Conservation (phyloP, 2,113 vertebrate genomes). For the Xerus inauris region DNA sequence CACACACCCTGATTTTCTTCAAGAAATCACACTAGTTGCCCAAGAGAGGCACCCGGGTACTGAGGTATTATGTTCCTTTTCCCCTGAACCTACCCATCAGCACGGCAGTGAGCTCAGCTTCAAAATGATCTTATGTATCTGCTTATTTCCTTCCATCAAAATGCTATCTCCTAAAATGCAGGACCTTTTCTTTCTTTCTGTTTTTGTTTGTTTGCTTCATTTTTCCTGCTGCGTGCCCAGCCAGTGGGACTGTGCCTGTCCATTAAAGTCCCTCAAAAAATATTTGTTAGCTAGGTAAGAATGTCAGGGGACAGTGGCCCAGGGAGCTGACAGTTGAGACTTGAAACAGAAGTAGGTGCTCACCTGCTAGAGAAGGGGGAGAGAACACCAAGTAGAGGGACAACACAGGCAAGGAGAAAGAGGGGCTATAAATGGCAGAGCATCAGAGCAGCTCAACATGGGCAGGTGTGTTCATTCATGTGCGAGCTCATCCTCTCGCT, state of each 20-base stretch:
- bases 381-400: not conserved
- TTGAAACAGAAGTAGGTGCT: not conserved
- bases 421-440: not conserved
- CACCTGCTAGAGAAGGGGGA: not conserved
- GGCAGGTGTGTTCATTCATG: not conserved
- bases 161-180: not conserved
- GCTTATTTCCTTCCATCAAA: not conserved
- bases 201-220: not conserved
- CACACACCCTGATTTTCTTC: not conserved
- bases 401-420: not conserved
- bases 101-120: not conserved
- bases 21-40: not conserved
- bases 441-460: not conserved
- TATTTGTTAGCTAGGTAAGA: not conserved
- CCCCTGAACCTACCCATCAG: not conserved
- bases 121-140: not conserved
- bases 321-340: not conserved
- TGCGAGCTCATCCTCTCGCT: not conserved
- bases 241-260: not conserved
- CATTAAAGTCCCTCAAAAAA: not conserved
- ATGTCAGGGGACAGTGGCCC: not conserved
- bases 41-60: not conserved
- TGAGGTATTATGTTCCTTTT: not conserved
- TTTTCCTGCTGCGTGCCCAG: not conserved
- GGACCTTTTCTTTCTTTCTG: not conserved